Conservation (phyloP, 2,888 invertebrate species). For the Drosophila nigritarsus region DNA sequence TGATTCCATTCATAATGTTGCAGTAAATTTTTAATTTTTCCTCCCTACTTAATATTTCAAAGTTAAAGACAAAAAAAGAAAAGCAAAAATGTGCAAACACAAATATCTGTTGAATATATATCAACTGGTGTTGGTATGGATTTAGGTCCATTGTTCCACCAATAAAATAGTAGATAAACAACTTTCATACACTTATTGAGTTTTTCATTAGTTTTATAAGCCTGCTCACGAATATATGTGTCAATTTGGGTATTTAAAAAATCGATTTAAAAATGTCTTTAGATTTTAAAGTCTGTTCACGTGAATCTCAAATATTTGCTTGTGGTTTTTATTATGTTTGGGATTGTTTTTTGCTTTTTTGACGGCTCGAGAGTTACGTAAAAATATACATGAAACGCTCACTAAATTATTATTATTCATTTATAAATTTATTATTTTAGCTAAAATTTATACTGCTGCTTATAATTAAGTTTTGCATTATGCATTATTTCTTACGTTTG, state of each 20-base stretch:
- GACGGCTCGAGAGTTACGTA: conserved; percentile 42
- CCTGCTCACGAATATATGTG: conserved; percentile 33
- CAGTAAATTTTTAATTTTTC: conserved; percentile 15
- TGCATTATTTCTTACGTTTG: conserved; percentile 57
- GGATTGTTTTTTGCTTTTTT: neutral
- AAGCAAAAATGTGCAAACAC: conserved; percentile 24
- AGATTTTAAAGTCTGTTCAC: conserved; percentile 42
- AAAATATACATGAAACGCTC: conserved; percentile 76
- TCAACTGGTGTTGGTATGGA: conserved; percentile 17
- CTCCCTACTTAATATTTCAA: conserved; percentile 56
- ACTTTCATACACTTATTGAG: conserved; percentile 55
- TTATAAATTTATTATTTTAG: conserved; percentile 80
- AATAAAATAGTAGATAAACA: conserved; percentile 52
- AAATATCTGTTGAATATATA: conserved; percentile 28
- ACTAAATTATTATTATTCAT: conserved; percentile 73
- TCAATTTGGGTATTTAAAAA: conserved; percentile 35
- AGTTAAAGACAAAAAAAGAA: conserved; percentile 5
- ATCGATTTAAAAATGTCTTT: conserved; percentile 50
- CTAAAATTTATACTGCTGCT: conserved; percentile 74
- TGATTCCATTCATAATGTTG: conserved; percentile 22
- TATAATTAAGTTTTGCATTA: conserved; percentile 71
- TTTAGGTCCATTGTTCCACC: conserved; percentile 18
- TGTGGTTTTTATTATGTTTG: conserved; percentile 7
- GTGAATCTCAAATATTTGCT: conserved; percentile 42
- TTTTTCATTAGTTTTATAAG: conserved; percentile 34